Base-by-base conservation (phyloP, 2,888 invertebrate genomes). In the Ophion ellenae region DNA sequence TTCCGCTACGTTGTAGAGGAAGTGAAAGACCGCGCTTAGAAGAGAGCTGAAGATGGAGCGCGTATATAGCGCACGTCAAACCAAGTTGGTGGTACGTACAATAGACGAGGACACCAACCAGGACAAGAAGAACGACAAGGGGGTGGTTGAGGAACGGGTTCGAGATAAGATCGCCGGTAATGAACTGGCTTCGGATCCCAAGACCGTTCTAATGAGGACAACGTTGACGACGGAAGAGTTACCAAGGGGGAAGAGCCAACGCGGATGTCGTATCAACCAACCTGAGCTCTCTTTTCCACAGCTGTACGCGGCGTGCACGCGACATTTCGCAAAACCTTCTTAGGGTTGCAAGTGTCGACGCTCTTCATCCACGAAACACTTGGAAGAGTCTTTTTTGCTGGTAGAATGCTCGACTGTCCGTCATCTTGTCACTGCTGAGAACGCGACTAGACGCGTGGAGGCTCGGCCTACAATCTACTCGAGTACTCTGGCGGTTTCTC, bases 131-230 rank as follows among this genome's bases (percentile, higher is more conserved):
- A 81, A 86, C 81, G 85, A 88, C 86, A 87, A 80, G 75, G 81
- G 32, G 32, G 32, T 32, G 87, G 79, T 89, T 91, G 89, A 90
- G 89, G 89, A 90, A 90, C 90, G 89, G 89, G 90, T 88, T 88
- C 87, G 86, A 89, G 92, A 92, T 92, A 93, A 92, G 91, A 92
- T 93, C 91, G 89, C 87, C 83, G 89, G 91, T 93, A 93, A 93
- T 91, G 92, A 93, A 93, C 92, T 90, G 90, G 90, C 91, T 89
- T 66, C 66, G 78, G 84, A 86, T 88, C 87, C 89, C 85, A 89
- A 83, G 81, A 32, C n/a, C 88, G 88, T 89, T 74, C 91, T 92
- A 93, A 93, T 91, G 92, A 93, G 92, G 89, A 89, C 87, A 88
- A 81, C 83, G 87, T 83, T 86, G 66, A 78, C 87, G 83, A 88